Conservation (phyloP, 2,888 invertebrate species). For the Acanthoscelides obtectus region DNA sequence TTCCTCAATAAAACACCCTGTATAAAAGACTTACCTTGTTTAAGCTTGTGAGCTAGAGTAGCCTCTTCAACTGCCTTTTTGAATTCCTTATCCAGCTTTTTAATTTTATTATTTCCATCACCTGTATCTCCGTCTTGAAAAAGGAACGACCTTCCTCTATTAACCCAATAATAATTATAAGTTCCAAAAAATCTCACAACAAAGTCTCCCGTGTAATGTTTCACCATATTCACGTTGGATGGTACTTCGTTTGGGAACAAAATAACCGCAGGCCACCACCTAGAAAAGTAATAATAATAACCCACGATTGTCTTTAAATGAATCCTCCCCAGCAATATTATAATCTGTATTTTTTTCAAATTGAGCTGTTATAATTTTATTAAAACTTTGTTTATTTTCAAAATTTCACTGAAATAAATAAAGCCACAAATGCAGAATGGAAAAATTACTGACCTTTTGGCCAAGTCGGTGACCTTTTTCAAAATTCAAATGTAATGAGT, state of each 20-base stretch:
- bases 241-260: conserved; percentile 85
- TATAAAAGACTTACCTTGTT: conserved; percentile 27
- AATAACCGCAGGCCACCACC: conserved; percentile 94
- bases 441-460: no score
- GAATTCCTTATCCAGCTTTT: conserved; percentile 61
- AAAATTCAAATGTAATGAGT: no score
- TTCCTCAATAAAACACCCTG: neutral
- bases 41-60: conserved; percentile 58
- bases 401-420: no score
- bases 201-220: conserved; percentile 79
- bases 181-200: conserved; percentile 91
- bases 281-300: conserved; percentile 53
- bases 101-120: conserved; percentile 19
- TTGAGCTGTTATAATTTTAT: no score
- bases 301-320: no score
- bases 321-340: no score
- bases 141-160: conserved; percentile 71
- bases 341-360: no score
- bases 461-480: no score
- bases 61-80: conserved; percentile 74
- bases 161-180: conserved; percentile 86
- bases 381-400: no score
- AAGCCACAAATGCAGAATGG: no score
- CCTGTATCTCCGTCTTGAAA: conserved; percentile 79
- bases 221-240: conserved; percentile 64